Percentiles rank a stretch among this genome's conserved stretches.
Conservation (phyloP, 2,888 invertebrate species). For the Trimorus sp. region DNA sequence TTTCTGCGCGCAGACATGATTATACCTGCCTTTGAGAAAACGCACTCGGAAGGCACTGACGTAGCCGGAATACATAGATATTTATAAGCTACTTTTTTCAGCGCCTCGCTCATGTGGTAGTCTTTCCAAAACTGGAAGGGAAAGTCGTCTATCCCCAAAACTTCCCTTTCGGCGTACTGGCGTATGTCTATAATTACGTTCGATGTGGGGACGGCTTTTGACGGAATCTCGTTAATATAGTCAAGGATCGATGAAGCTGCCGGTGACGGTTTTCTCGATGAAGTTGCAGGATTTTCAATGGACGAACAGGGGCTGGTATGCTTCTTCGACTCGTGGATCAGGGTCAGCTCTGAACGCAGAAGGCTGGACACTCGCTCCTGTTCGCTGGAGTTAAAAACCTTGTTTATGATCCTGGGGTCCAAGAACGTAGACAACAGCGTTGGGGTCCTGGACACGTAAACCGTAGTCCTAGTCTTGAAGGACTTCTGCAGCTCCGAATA, state of each 20-base stretch:
- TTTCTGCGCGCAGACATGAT: conserved; percentile 24
- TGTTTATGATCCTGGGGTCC: conserved; percentile 30
- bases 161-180: conserved; percentile 19
- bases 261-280: neutral
- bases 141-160: conserved; percentile 13
- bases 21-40: conserved; percentile 29
- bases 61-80: conserved; percentile 37
- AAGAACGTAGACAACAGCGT: conserved; percentile 22
- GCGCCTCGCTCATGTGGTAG: neutral
- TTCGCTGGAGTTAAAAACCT: conserved; percentile 13
- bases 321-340: neutral
- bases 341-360: conserved; percentile 12
- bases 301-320: neutral
- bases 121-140: conserved; percentile 29
- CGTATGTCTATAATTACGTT: conserved; percentile 28
- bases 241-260: conserved; percentile 10
- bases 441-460: conserved; percentile 24
- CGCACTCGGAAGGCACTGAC: conserved; percentile 34
- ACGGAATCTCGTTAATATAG: conserved; percentile 24
- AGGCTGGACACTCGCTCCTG: conserved; percentile 11
- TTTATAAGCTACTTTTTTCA: conserved; percentile 26
- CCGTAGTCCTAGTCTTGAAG: conserved; percentile 9
- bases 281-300: neutral
- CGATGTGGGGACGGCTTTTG: neutral
- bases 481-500: conserved; percentile 21